Base-by-base conservation (phyloP, 2,888 invertebrate genomes). In the Saturnia pavonia region DNA sequence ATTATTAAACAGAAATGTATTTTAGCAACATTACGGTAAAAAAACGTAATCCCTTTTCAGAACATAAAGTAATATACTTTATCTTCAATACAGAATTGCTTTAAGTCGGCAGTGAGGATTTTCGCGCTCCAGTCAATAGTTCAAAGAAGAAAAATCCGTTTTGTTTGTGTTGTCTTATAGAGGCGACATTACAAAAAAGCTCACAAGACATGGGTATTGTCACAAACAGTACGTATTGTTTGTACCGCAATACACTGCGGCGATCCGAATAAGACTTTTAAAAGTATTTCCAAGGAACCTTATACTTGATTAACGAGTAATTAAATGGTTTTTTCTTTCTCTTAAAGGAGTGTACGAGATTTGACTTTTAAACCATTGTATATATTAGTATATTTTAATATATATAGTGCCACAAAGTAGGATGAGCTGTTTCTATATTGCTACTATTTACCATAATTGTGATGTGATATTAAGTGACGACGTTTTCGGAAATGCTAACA, bases 201-300 rank as follows among this genome's bases (percentile, higher is more conserved):
- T 78, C 76, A 78, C n/a, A 77, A 77, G 74, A 76, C 73, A 72
- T 65, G 19, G n/a, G 75, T 76, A 72, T 74, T 74, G 77, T 78
- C 80, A 81, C 81, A 83, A 80, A 81, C 75, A 77, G 80, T 74
- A n/a, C n/a, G n/a, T n/a, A 72, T 78, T 79, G 79, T 82, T 78
- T 78, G 77, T 73, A 74, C 67, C 74, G 75, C 69, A 73, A 76
- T 73, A 72, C 78, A 81, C 80, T 72, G 75, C 71, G 79, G 81
- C 81, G 70, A 77, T 76, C 80, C 74, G 79, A 82, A 82, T 85
- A 85, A 86, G 86, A 87, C 82, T 83, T 86, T 81, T 80, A 80
- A 81, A 82, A 86, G 82, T 82, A 82, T 85, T 87, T 84, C 81
- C 81, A 83, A 78, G 80, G 77, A 83, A 83, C 82, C 82, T 85